Conservation (phyloP, 2,888 invertebrate genomes). For the Macrosoma leucophasiata region DNA sequence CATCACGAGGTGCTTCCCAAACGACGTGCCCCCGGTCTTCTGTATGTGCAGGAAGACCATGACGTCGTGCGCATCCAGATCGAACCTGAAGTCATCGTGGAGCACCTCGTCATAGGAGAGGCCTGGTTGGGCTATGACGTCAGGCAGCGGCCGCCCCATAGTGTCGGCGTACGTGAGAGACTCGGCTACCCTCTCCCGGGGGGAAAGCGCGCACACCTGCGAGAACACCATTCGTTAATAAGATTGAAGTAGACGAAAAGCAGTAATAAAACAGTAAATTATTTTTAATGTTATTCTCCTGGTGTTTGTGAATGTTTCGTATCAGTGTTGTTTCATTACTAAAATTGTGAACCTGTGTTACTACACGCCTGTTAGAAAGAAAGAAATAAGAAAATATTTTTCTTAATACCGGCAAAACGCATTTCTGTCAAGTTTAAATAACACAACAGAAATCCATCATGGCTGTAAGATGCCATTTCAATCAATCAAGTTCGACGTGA, state of each 20-base stretch:
- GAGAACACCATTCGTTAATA: constrained; percentile 29
- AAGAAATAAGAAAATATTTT: too few relatives aligned
- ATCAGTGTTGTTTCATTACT: too few relatives aligned
- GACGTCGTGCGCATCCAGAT: constrained; percentile 95
- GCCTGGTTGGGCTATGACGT: constrained; percentile 77
- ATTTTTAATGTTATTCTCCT: too few relatives aligned
- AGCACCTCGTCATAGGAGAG: constrained; percentile 91
- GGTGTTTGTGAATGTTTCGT: background rate
- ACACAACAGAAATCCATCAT: too few relatives aligned
- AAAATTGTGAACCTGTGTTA: too few relatives aligned
- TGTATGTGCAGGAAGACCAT: constrained; percentile 99
- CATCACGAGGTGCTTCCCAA: constrained; percentile 96
- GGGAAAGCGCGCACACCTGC: constrained; percentile 84
- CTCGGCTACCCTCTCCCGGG: constrained; percentile 78
- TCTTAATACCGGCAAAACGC: too few relatives aligned
- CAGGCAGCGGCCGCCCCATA: constrained; percentile 69
- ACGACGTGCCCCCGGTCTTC: constrained; percentile 98
- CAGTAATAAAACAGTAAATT: constrained; percentile 6
- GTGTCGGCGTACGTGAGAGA: constrained; percentile 70
- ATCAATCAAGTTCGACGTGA: too few relatives aligned
- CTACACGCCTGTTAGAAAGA: too few relatives aligned
- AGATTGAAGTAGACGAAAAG: too few relatives aligned
- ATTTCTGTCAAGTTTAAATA: too few relatives aligned
- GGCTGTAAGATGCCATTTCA: too few relatives aligned
- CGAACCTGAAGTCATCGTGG: constrained; percentile 91